phyloP scores from a whole-genome alignment of 37 sponge, comb jelly and placozoan species.

The Dysidea cf. avara region DNA sequence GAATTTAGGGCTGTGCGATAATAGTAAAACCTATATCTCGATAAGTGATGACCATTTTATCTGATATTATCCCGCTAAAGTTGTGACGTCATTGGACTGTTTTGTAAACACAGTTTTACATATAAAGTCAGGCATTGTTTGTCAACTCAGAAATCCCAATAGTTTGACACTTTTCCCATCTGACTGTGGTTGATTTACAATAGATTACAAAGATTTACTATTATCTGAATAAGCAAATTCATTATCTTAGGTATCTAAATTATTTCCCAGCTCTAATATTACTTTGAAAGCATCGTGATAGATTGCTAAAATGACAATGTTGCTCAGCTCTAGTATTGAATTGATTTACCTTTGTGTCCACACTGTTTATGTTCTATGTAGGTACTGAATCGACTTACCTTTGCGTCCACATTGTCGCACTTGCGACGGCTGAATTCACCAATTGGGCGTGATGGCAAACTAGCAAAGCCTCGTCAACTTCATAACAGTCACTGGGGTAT shows the following conservation, averaged over 20 bases:
- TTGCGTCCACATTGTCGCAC: slow-evolving; percentile 97
- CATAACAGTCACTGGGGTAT: slow-evolving; percentile 99
- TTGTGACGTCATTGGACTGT: too few relatives aligned
- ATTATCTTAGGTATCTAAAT: not conserved
- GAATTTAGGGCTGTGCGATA: too few relatives aligned
- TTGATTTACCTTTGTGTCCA: slow-evolving; percentile 96
- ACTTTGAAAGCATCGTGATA: not conserved
- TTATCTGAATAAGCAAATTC: too few relatives aligned
- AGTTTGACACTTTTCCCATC: too few relatives aligned
- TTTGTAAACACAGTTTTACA: too few relatives aligned
- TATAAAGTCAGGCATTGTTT: too few relatives aligned
- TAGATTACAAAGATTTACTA: too few relatives aligned
- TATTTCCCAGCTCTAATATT: not conserved
- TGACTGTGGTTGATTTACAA: too few relatives aligned
- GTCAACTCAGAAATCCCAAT: not conserved
- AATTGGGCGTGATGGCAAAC: slow-evolving; percentile 97
- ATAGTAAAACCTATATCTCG: too few relatives aligned
- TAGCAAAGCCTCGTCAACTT: slow-evolving; percentile 96
- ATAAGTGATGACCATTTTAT: too few relatives aligned
- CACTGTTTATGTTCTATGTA: slow-evolving; percentile 55
- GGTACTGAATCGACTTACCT: slow-evolving; percentile 97
- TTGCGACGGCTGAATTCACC: slow-evolving; percentile 97
- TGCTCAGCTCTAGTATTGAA: slow-evolving; percentile 73
- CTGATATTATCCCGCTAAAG: too few relatives aligned
- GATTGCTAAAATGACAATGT: not conserved